Evolutionary conservation across 2,797 vertebrate genomes (phyloP), one percentile per base, ranked within the genome.

Genomic region (Melopsittacus undulatus): DNA sequence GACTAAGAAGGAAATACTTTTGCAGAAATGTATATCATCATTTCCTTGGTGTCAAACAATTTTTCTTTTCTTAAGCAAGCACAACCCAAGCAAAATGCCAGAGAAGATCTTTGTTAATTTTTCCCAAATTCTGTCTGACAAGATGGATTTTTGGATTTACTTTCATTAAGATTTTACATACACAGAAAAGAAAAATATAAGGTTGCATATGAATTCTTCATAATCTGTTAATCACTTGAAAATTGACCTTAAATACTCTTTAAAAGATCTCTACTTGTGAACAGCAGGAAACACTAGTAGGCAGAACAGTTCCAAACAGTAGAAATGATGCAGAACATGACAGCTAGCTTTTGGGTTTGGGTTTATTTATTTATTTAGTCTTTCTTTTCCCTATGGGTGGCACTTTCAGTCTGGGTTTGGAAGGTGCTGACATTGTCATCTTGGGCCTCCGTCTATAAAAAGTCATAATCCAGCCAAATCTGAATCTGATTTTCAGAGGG

Each of bases 1-100:
- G 59, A 87, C 19, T 90, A 87, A 88, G 73, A 90, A 91, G 69
- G 51, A 89, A 94, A 82, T 77, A 70, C 10, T 74, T 88, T 67
- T 79, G 30, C 78, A 77, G 74, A 92, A 87, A 13, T 34, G n/a
- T 56, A 87, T 80, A 89, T 87, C 15, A 73, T 54, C 0, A 56
- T 90, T 88, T 94, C 63, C 29, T 87, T 80, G 5, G 4, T 43
- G 29, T 74, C 81, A 86, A 84, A n/a, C 17, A 36, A 5, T 67
- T 89, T 93, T 89, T 72, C 27, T 83, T 80, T 77, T 54, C 43
- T 66, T 67, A 79, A 79, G 80, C 26, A 88, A 94, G 82, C 36
- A 83, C 12, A 48, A 88, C 52, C 11, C 17, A 62, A 84, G 18
- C 18, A 92, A 87, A 79, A 92, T 63, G 2, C 9, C 46, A 85